phyloP scores from a whole-genome alignment of 2,888 invertebrate genomes.

The Chrysodeixis includens region DNA sequence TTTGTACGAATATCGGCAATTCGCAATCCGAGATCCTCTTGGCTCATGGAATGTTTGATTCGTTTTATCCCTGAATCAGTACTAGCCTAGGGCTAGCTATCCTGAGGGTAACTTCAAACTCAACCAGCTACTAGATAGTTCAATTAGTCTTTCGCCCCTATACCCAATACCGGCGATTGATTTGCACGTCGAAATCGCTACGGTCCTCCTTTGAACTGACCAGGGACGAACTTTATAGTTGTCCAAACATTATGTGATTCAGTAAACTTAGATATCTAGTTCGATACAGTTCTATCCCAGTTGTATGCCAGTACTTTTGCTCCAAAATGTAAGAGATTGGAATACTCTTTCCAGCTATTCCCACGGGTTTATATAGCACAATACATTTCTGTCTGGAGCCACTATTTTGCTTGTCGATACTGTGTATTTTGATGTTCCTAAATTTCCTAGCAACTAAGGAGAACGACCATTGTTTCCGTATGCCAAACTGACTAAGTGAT shows the following conservation, averaged over 20 bases:
- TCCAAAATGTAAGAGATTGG: background rate
- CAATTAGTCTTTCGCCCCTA: no score
- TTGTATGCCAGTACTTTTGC: background rate
- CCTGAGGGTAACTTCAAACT: no score
- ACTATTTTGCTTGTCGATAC: background rate
- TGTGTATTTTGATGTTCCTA: no score
- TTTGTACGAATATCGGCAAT: background rate
- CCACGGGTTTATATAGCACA: background rate
- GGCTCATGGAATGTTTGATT: background rate
- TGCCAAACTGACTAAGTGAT: background rate
- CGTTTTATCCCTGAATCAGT: background rate
- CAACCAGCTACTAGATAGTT: no score
- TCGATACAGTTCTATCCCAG: background rate
- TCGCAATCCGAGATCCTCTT: background rate
- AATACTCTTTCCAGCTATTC: background rate
- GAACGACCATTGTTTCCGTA: background rate
- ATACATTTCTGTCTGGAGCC: background rate
- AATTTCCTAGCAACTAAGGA: background rate
- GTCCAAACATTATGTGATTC: no score
- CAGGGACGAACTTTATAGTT: background rate
- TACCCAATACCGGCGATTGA: no score
- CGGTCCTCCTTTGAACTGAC: no score
- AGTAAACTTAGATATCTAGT: no score
- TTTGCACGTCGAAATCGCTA: no score
- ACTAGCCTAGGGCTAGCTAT: no score